Evolutionary conservation across 2,113 vertebrate species (phyloP), one percentile per base, ranked within the genome.

Genomic region (Tetrao urogallus): DNA sequence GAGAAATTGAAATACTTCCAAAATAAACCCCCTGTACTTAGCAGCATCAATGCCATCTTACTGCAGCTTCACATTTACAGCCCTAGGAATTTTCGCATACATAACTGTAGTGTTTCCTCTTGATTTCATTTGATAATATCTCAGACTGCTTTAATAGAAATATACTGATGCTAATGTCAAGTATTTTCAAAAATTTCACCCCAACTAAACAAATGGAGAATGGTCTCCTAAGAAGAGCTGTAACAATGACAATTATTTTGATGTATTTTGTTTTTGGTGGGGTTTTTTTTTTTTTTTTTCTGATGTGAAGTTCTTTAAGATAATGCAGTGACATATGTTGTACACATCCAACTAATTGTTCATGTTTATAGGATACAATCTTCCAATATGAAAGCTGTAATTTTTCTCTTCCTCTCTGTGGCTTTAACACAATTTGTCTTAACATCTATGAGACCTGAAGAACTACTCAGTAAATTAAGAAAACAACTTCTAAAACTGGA

Each of bases 381-480:
- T 5, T 54, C 18, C 13, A 50, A 3, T 13, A 72, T 1, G 4
- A 64, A 91, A 82, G 47, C 18, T 25, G 42, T 74, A 32, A 65
- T 52, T 75, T 60, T 84, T 10, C 22, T 69, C 74, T 88, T 88
- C 71, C 40, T 80, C 43, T 63, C 47, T 0, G 0, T 50, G 32
- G 24, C 8, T 77, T 89, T 77, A 78, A 57, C 22, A 57, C 5
- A 69, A 11, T 74, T 93, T 86, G 8, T 80, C 10, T 70, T 65
- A 52, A 54, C 32, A 15, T 21, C 21, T 89, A 27, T 43, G 64
- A 75, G 64, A 10, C 22, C 57, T 67, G n/a, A 7, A 94, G 38
- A 86, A 52, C 27, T 73, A 17, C 38, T 86, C 61, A 92, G n/a
- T 60, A 90, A 81, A 77, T 95, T 45, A 84, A 84, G 21, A 21